phyloP scores from a whole-genome alignment of 2,888 invertebrate species.

The Chalcosyrphus nemorum region DNA sequence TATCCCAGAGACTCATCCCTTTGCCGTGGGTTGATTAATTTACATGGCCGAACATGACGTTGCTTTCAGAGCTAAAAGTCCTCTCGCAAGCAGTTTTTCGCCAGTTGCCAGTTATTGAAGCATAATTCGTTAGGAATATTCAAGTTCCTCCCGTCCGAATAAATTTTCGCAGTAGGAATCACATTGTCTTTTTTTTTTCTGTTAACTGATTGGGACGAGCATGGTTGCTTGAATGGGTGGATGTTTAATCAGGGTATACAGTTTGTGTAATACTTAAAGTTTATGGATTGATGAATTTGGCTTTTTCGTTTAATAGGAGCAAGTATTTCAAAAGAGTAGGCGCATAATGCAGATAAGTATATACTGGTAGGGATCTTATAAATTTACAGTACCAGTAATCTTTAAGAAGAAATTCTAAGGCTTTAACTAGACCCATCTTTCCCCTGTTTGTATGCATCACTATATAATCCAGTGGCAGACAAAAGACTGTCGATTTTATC shows the following conservation, averaged over 20 bases:
- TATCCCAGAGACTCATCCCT: neutral
- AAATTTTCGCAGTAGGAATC: neutral
- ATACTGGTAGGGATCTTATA: too few relatives aligned
- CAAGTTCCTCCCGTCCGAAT: neutral
- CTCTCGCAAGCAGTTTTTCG: neutral
- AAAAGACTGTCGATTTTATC: too few relatives aligned
- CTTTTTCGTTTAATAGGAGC: too few relatives aligned
- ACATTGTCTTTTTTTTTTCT: neutral
- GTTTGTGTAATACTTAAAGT: neutral
- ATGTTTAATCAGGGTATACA: neutral
- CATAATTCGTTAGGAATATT: neutral
- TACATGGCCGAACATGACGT: constrained; percentile 8
- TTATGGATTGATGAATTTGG: too few relatives aligned
- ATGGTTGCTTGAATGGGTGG: neutral
- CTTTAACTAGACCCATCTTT: too few relatives aligned
- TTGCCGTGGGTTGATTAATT: constrained; percentile 13
- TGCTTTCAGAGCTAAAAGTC: neutral
- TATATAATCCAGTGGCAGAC: too few relatives aligned
- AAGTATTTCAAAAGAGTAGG: too few relatives aligned
- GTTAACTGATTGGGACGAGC: neutral
- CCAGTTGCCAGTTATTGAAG: neutral
- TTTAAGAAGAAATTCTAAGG: too few relatives aligned
- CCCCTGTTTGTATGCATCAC: too few relatives aligned
- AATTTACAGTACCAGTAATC: too few relatives aligned
- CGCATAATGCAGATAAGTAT: too few relatives aligned